Conservation (phyloP, 2,113 vertebrate genomes). For the Antechinus stuartii region DNA sequence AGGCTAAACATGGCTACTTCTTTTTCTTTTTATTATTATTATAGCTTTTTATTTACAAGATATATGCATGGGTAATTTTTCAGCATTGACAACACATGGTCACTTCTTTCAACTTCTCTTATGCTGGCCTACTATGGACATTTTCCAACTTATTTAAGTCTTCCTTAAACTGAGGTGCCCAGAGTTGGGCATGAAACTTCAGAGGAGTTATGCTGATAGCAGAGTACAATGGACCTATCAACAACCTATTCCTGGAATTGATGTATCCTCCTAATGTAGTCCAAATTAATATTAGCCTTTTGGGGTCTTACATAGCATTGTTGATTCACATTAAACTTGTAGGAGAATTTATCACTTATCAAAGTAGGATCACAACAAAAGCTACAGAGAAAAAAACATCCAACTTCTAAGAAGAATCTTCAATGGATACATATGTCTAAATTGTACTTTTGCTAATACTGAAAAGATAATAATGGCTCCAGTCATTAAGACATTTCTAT, state of each 20-base stretch:
- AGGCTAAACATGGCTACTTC: neutral
- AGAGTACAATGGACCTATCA: neutral
- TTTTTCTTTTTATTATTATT: neutral
- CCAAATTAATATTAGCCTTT: neutral
- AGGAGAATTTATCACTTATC: neutral
- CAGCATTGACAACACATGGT: neutral
- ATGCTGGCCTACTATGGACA: neutral
- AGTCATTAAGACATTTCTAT: neutral
- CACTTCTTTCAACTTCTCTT: neutral
- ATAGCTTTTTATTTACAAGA: too few species aligned
- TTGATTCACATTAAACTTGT: neutral
- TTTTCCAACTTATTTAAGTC: neutral
- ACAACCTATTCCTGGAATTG: neutral
- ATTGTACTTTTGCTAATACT: neutral
- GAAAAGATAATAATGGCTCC: neutral
- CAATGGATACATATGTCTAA: neutral
- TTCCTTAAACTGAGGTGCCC: neutral
- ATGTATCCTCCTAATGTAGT: neutral
- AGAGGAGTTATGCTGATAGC: neutral
- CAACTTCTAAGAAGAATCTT: neutral
- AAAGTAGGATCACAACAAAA: neutral
- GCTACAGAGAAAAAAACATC: neutral
- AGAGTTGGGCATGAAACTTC: neutral
- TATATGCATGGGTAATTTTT: too few species aligned
- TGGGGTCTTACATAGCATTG: neutral